Evolutionary conservation across 2,888 invertebrate species (phyloP).

Genomic region (Chymomyza caudatula): DNA sequence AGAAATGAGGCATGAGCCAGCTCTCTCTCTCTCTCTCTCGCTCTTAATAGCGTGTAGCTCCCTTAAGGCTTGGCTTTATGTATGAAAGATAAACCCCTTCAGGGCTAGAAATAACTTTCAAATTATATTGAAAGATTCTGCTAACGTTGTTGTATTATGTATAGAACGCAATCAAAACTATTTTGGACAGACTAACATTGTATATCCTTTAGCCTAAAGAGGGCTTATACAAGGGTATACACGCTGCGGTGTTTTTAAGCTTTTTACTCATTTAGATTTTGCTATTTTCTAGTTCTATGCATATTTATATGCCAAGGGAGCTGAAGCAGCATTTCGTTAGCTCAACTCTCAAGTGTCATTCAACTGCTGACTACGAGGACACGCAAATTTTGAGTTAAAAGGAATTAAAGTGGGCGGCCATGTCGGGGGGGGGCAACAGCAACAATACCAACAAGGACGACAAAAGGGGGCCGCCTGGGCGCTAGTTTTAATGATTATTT

Average conservation of each 20-base stretch:
- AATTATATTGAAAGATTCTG: too few relatives aligned
- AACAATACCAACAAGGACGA: slow-evolving; percentile 7
- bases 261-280: neutral
- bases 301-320: neutral
- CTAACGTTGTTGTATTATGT: too few relatives aligned
- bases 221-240: neutral
- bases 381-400: slow-evolving; percentile 27
- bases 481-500: slow-evolving; percentile 72
- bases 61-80: too few relatives aligned
- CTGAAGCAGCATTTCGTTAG: neutral
- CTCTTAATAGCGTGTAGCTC: too few relatives aligned
- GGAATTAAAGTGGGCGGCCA: neutral
- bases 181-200: too few relatives aligned
- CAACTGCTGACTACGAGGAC: slow-evolving; percentile 56
- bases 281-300: neutral
- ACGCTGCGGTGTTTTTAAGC: neutral
- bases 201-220: too few relatives aligned
- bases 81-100: too few relatives aligned
- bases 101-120: too few relatives aligned
- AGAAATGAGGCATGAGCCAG: too few relatives aligned
- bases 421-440: neutral
- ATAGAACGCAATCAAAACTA: too few relatives aligned
- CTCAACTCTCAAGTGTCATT: slow-evolving; percentile 55
- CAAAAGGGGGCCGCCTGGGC: slow-evolving; percentile 18
- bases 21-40: too few relatives aligned